A percentile compares a stretch with the other conserved stretches of the same genome.
Evolutionary conservation across 2,113 vertebrate species (phyloP).

Genomic region (Ranitomeya variabilis): DNA sequence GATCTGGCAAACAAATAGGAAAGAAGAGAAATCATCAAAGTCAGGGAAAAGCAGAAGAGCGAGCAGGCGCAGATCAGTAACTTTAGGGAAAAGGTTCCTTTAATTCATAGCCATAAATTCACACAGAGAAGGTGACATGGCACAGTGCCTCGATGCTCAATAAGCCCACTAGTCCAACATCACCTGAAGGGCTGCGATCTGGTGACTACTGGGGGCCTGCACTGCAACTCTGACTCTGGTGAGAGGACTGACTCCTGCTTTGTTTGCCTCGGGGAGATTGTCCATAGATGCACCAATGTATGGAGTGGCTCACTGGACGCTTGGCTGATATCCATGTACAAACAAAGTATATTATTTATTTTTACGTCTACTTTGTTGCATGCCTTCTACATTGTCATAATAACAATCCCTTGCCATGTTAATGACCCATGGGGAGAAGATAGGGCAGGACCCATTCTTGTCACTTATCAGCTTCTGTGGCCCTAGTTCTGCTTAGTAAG

Average conservation of each 20-base stretch:
- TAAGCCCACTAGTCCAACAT: neutral
- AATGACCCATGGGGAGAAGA: neutral
- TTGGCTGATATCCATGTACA: neutral
- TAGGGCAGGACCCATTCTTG: neutral
- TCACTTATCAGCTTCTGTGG: too few relatives aligned
- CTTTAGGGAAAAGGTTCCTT: constrained; percentile 83
- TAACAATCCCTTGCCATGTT: neutral
- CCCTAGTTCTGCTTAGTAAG: too few relatives aligned
- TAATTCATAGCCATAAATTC: constrained; percentile 58
- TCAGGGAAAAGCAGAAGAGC: constrained; percentile 72
- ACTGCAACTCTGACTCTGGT: neutral
- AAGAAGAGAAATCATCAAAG: constrained; percentile 76
- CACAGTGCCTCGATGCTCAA: neutral
- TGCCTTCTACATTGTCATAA: neutral
- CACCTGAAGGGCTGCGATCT: neutral
- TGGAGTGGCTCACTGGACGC: neutral
- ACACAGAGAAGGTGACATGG: neutral
- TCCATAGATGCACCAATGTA: neutral
- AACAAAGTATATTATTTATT: constrained; percentile 34
- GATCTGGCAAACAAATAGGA: constrained; percentile 82
- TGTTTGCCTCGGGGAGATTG: constrained; percentile 17
- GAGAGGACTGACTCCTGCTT: neutral
- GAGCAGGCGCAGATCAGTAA: constrained; percentile 75
- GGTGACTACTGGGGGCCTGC: neutral
- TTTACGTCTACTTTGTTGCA: neutral